Evolutionary conservation across 2,113 vertebrate genomes (phyloP).

Genomic region (Anseranas semipalmata): DNA sequence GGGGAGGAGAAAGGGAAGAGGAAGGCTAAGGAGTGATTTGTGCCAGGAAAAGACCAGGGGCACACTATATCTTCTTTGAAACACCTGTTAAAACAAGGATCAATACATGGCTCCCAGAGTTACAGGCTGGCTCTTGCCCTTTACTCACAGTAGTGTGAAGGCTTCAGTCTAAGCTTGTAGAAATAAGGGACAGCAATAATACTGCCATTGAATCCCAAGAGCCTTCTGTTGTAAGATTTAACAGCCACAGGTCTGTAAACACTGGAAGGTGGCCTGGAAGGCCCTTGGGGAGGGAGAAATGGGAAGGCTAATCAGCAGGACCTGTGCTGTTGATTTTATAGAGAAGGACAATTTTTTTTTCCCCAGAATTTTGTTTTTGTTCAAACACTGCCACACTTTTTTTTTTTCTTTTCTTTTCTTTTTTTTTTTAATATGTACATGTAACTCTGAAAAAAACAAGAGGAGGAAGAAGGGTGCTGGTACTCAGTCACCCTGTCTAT

Average conservation of each 20-base stretch:
- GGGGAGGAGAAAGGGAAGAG: background rate
- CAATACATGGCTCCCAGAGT: background rate
- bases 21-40: conserved; percentile 6
- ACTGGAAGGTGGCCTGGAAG: background rate
- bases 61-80: background rate
- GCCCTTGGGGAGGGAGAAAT: background rate
- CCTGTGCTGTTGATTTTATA: background rate
- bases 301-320: background rate
- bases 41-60: background rate
- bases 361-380: background rate
- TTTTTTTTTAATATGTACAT: too few relatives aligned
- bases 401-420: background rate
- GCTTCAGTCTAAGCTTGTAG: background rate
- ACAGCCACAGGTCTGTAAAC: background rate
- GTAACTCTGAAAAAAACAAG: background rate
- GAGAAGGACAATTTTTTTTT: background rate
- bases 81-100: conserved; percentile 39
- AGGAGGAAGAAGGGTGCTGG: background rate
- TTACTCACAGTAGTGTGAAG: conserved; percentile 14
- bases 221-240: background rate
- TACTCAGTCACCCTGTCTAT: background rate
- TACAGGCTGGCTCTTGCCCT: conserved; percentile 27
- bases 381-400: background rate
- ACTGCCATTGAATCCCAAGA: background rate
- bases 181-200: background rate